Conservation (phyloP, 2,888 invertebrate species). For the Caenorhabditis panamensis region DNA sequence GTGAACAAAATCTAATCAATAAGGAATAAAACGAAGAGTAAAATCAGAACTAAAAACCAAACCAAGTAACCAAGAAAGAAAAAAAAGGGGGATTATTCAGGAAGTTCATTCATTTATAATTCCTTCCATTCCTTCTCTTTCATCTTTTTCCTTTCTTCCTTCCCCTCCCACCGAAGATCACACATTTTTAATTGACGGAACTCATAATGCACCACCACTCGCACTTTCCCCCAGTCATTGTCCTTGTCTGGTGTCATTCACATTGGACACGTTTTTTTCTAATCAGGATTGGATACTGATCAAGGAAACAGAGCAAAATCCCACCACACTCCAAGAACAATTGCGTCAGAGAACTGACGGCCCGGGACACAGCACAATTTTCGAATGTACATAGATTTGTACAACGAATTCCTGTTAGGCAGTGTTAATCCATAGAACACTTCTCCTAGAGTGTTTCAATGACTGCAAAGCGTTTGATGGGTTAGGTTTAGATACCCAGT, state of each 20-base stretch:
- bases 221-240: not conserved
- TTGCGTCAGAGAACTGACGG: not conserved
- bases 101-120: conserved; percentile 1
- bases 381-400: too few relatives aligned
- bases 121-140: not conserved
- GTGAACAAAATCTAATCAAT: too few relatives aligned
- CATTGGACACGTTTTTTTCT: too few relatives aligned
- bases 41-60: too few relatives aligned
- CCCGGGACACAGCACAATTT: too few relatives aligned
- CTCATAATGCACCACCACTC: not conserved
- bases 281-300: too few relatives aligned
- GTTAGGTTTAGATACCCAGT: not conserved
- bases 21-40: too few relatives aligned
- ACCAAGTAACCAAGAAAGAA: too few relatives aligned
- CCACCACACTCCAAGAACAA: not conserved
- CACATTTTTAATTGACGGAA: not conserved
- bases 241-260: not conserved
- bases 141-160: not conserved
- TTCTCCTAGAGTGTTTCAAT: not conserved
- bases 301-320: not conserved
- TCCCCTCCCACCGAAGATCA: not conserved
- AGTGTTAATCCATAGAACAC: too few relatives aligned
- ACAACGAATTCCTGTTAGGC: too few relatives aligned
- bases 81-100: not conserved
- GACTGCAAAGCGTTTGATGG: not conserved